A percentile compares a stretch with the other conserved stretches of the same genome.
Evolutionary conservation across 1,140 invertebrate genomes (phyloP).

Genomic region (Coboldia fuscipes): DNA sequence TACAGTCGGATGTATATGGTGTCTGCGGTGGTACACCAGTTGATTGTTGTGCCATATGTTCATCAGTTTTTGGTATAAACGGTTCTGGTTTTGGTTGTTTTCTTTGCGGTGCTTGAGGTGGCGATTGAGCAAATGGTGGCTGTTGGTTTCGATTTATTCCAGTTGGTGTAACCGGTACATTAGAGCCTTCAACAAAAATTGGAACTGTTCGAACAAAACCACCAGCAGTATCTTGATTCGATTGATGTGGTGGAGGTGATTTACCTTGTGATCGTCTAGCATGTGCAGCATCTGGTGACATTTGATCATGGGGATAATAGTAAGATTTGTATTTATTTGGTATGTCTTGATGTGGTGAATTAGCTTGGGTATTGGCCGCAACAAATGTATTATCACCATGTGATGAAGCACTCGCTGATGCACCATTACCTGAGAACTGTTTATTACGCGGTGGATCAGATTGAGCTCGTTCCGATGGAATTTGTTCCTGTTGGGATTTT

Average conservation of each 20-base stretch:
- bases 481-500: conserved; percentile 31
- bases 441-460: conserved; percentile 18
- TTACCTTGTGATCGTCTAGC: conserved; percentile 9
- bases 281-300: neutral
- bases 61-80: neutral
- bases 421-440: neutral
- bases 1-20: conserved; percentile 35
- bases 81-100: neutral
- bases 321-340: too few species aligned
- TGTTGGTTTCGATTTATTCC: conserved; percentile 18
- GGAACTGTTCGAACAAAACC: conserved; percentile 53
- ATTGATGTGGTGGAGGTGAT: conserved; percentile 26
- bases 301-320: too few species aligned
- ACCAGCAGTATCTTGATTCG: conserved; percentile 10
- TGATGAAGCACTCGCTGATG: neutral
- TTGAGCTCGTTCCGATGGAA: conserved; percentile 27
- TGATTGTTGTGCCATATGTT: too few species aligned
- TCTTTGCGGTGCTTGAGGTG: conserved; percentile 3
- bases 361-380: neutral
- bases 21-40: conserved; percentile 21
- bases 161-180: conserved; percentile 21
- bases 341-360: too few species aligned
- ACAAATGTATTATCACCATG: neutral
- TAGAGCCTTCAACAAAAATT: conserved; percentile 58
- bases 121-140: conserved; percentile 6